Conservation (phyloP, 1,140 invertebrate species). For the Acromyrmex echinatior region DNA sequence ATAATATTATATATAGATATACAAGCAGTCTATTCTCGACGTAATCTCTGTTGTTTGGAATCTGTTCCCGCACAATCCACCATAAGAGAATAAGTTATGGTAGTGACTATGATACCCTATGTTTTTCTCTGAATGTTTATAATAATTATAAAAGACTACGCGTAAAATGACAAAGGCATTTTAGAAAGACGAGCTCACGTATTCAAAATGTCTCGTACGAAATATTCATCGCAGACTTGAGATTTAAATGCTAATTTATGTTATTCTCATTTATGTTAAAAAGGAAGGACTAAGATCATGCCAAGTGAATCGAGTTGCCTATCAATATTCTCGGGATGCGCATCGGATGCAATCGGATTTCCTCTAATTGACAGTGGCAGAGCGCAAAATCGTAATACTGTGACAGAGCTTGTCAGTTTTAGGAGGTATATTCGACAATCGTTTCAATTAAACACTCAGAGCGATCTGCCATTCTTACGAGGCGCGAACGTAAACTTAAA, state of each 20-base stretch:
- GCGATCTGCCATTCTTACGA: constrained; percentile 42
- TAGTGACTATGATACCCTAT: too few relatives aligned
- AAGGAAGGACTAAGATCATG: not conserved
- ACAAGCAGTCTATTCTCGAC: not conserved
- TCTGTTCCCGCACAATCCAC: not conserved
- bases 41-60: not conserved
- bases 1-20: constrained; percentile 7
- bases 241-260: constrained; percentile 1
- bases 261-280: not conserved
- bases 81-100: too few relatives aligned
- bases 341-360: constrained; percentile 36
- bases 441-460: constrained; percentile 65
- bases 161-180: too few relatives aligned
- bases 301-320: constrained; percentile 15
- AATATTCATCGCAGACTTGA: not conserved
- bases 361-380: constrained; percentile 60
- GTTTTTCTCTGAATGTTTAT: too few relatives aligned
- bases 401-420: constrained; percentile 46
- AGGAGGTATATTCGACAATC: constrained; percentile 59
- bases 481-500: constrained; percentile 37
- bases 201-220: not conserved
- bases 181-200: too few relatives aligned
- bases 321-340: constrained; percentile 21
- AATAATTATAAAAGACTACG: too few relatives aligned
- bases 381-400: constrained; percentile 45